These are phyloP conservation scores for Cryptoblepharus egeriae DNA, from an alignment of 2,797 vertebrate species.

Conservation along the genomic window DNA sequence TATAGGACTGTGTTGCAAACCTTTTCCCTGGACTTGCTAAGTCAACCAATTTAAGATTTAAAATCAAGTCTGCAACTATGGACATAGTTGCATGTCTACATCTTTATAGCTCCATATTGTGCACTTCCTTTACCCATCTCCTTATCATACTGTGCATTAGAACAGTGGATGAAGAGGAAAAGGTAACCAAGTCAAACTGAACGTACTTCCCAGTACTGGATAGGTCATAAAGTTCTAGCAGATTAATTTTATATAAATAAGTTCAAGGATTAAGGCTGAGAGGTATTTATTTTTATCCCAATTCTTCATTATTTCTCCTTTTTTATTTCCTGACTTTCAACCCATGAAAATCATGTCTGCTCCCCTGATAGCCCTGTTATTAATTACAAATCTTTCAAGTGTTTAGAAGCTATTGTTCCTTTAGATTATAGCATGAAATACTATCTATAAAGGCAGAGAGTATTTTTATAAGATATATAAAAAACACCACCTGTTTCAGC, in stretches of 20 bases:
- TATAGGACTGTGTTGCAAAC: too few relatives aligned
- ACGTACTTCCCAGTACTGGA: too few relatives aligned
- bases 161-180: neutral
- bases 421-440: neutral
- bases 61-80: neutral
- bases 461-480: neutral
- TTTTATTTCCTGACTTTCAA: neutral
- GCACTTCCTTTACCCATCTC: neutral
- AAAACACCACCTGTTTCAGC: constrained; percentile 15
- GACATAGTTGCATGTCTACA: too few relatives aligned
- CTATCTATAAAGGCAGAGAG: neutral
- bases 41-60: too few relatives aligned
- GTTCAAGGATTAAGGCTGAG: neutral
- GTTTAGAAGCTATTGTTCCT: neutral
- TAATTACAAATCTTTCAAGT: neutral
- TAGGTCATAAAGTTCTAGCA: neutral
- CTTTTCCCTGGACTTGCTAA: neutral
- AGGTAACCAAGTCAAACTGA: neutral
- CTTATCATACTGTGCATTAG: neutral
- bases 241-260: neutral
- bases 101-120: too few relatives aligned
- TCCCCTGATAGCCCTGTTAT: neutral
- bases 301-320: neutral
- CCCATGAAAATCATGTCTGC: neutral
- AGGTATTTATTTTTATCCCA: neutral